Evolutionary conservation across 37 sponge, comb jelly and placozoan species (phyloP).

Genomic region (Crambe crambe): DNA sequence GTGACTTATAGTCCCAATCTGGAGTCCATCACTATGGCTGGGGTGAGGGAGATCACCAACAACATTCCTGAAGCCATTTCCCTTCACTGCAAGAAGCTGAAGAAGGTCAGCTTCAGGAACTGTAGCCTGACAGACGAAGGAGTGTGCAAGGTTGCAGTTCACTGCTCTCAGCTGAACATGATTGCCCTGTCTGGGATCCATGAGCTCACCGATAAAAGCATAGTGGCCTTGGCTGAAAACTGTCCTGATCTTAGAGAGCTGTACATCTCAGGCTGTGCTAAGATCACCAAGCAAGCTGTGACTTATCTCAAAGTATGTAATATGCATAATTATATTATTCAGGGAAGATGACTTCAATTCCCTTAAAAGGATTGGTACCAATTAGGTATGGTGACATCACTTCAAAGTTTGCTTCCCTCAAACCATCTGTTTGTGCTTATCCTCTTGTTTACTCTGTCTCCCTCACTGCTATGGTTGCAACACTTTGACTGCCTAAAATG

Average conservation of each 20-base stretch:
- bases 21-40: slow-evolving; percentile 65
- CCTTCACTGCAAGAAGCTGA: slow-evolving; percentile 44
- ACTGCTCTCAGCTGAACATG: slow-evolving; percentile 57
- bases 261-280: slow-evolving; percentile 75
- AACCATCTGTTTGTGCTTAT: too few relatives aligned
- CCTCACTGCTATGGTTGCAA: too few relatives aligned
- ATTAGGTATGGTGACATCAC: too few relatives aligned
- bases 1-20: slow-evolving; percentile 59
- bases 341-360: too few relatives aligned
- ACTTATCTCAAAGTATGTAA: slow-evolving; percentile 54
- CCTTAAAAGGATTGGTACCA: too few relatives aligned
- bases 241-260: slow-evolving; percentile 71
- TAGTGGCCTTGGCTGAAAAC: slow-evolving; percentile 67
- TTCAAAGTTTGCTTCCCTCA: too few relatives aligned
- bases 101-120: slow-evolving; percentile 59
- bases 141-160: slow-evolving; percentile 56
- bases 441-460: too few relatives aligned
- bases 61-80: slow-evolving; percentile 49
- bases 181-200: slow-evolving; percentile 71
- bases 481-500: too few relatives aligned
- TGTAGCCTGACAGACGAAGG: slow-evolving; percentile 69
- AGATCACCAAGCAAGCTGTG: slow-evolving; percentile 71
- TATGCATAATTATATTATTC: neutral
- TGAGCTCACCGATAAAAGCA: slow-evolving; percentile 72
- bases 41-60: slow-evolving; percentile 60